These are phyloP conservation scores for Psilopsiagon aurifrons DNA, from an alignment of 2,113 vertebrate genomes.

Conservation along the genomic window DNA sequence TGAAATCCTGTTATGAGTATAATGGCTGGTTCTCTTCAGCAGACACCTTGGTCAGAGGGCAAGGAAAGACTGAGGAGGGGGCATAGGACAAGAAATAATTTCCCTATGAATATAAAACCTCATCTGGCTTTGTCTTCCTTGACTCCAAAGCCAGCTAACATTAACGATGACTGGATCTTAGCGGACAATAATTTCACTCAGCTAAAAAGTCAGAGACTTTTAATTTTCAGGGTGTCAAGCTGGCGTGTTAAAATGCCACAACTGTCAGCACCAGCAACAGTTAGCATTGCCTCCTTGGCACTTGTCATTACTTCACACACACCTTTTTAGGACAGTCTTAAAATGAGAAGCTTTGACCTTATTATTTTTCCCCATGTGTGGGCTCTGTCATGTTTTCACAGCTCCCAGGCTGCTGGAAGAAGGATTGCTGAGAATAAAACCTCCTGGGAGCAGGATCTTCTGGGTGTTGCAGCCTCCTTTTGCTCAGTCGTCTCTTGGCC, in stretches of 20 bases:
- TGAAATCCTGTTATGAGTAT: background rate
- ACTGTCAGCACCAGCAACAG: conserved; percentile 47
- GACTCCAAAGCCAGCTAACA: background rate
- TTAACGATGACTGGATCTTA: background rate
- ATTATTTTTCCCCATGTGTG: conserved; percentile 27
- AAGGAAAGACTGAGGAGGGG: background rate
- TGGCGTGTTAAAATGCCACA: conserved; percentile 44
- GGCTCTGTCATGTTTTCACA: background rate
- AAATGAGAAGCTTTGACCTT: conserved; percentile 62
- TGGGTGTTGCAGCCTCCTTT: background rate
- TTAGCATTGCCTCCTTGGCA: conserved; percentile 46
- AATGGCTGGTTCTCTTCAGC: background rate
- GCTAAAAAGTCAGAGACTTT: conserved; percentile 51
- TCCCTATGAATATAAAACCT: background rate
- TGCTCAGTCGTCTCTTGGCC: background rate
- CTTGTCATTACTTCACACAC: conserved; percentile 48
- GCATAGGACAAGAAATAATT: background rate
- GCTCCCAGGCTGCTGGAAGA: background rate
- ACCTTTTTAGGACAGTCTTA: conserved; percentile 49
- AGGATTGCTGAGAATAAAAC: background rate
- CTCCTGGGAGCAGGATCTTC: background rate
- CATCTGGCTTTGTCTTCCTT: background rate
- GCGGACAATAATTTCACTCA: conserved; percentile 41
- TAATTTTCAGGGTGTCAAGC: conserved; percentile 59
- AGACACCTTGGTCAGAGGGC: background rate